Percentiles rank a stretch among this genome's conserved stretches.
Evolutionary conservation across 2,797 vertebrate genomes (phyloP).

Genomic region (Cirrhinus mrigala): DNA sequence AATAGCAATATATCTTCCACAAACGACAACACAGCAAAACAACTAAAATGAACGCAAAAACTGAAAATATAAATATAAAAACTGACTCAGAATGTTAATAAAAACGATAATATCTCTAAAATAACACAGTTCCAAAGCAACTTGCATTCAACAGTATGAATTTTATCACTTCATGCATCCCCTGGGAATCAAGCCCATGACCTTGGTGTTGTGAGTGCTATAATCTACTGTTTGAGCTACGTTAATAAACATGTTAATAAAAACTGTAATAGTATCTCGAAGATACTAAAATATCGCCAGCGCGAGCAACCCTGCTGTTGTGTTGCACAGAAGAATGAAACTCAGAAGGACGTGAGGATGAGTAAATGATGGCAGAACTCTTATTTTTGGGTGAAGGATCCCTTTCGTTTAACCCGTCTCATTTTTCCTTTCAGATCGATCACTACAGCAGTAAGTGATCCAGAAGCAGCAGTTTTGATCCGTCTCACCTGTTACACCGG

Average conservation of each 20-base stretch:
- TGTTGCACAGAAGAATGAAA: background rate
- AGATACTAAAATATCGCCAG: background rate
- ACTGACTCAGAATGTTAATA: background rate
- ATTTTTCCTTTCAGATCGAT: background rate
- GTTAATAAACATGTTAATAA: too few species aligned
- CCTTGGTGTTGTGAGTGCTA: background rate
- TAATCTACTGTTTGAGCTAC: background rate
- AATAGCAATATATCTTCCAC: too few species aligned
- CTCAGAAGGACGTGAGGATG: background rate
- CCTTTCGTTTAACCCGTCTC: background rate
- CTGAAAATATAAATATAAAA: background rate
- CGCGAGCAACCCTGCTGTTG: background rate
- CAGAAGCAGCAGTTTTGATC: background rate
- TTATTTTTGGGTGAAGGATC: background rate
- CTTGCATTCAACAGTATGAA: background rate
- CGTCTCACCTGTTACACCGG: background rate
- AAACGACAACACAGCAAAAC: too few species aligned
- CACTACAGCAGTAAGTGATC: background rate
- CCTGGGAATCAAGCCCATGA: background rate
- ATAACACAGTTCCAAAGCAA: background rate
- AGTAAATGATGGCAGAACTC: background rate
- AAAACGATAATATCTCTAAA: background rate
- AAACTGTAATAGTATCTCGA: background rate
- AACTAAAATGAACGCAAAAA: too few species aligned
- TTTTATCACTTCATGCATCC: background rate